Base-by-base conservation (phyloP, 2,888 invertebrate genomes). In the Hydriomena furcata region DNA sequence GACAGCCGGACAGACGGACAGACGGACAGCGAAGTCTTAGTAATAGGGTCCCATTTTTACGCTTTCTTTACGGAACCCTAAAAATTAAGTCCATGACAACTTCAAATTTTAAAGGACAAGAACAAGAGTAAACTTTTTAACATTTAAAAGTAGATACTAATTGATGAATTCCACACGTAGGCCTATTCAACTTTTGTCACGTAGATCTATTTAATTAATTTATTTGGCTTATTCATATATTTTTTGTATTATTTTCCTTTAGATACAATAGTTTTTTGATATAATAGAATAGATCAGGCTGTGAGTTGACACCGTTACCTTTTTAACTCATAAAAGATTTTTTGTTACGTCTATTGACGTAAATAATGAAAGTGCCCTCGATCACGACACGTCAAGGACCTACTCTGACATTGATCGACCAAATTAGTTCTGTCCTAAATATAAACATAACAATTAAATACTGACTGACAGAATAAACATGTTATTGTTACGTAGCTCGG, bases 361-460 rank as follows among this genome's bases (percentile, higher is more conserved):
- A 40, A 60, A 60, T 61, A 69, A 76, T 61, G 79, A 82, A 81
- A 82, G 78, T 75, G 68, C 61, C 56, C 62, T 64, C 68, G 62
- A 70, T 78, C 76, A 78, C 76, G 73, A 84, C 79, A 64, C 64
- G 69, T 80, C 85, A 84, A 84, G 85, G 84, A 78, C 73, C 54
- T 50, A 52, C 54, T 55, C 53, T 57, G 72, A 64, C 71, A 72
- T 73, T 70, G 71, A 62, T 60, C 52, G 58, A 43, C 8, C 20
- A 57, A 51, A 55, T 60, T 53, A 45, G 45, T 49, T 24, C 28
- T 52, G 46, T 55, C 25, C 45, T 55, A 60, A 65, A 12, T 47
- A 25, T 36, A 35, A 4, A 20, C 17, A 4, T 17, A 3, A 3
- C 4, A 3, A 17, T 17, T 17, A 17, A 3, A 17, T 4, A n/a